Evolutionary conservation across 2,888 invertebrate species (phyloP).

Genomic region (Mesoligia furuncula): DNA sequence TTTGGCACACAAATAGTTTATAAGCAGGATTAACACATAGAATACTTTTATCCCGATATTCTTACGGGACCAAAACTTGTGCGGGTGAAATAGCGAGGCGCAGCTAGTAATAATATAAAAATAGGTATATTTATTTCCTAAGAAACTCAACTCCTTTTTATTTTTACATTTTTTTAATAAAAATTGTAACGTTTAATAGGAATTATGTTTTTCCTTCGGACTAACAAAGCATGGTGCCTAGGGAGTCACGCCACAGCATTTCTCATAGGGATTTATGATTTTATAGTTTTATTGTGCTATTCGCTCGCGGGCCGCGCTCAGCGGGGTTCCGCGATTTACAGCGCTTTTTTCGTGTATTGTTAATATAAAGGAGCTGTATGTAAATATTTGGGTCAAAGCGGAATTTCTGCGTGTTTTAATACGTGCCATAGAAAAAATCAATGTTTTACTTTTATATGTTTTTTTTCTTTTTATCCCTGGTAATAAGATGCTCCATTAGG

Average conservation of each 20-base stretch:
- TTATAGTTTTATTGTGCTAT: constrained; percentile 80
- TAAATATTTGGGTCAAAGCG: constrained; percentile 60
- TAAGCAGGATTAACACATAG: background rate
- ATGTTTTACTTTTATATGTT: constrained; percentile 10
- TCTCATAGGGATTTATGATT: constrained; percentile 81
- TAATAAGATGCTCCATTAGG: background rate
- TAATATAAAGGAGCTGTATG: constrained; percentile 45
- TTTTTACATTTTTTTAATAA: constrained; percentile 1
- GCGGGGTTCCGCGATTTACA: constrained; percentile 64
- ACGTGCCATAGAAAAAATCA: constrained; percentile 6
- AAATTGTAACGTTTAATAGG: constrained; percentile 17
- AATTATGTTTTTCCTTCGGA: constrained; percentile 32
- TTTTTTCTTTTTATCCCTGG: background rate
- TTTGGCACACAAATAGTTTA: background rate
- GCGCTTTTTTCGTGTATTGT: constrained; percentile 58
- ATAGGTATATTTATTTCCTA: background rate
- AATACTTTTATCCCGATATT: background rate
- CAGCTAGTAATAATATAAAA: background rate
- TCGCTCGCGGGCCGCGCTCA: constrained; percentile 67
- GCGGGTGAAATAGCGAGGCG: background rate
- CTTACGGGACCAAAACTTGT: too few relatives aligned
- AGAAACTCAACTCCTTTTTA: background rate
- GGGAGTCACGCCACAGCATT: constrained; percentile 75
- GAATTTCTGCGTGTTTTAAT: constrained; percentile 43
- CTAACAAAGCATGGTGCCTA: constrained; percentile 52